A percentile compares a stretch with the other conserved stretches of the same genome.
These are phyloP conservation scores for Drosophila takahashii DNA, from an alignment of 1,140 invertebrate species.

Conservation along the genomic window DNA sequence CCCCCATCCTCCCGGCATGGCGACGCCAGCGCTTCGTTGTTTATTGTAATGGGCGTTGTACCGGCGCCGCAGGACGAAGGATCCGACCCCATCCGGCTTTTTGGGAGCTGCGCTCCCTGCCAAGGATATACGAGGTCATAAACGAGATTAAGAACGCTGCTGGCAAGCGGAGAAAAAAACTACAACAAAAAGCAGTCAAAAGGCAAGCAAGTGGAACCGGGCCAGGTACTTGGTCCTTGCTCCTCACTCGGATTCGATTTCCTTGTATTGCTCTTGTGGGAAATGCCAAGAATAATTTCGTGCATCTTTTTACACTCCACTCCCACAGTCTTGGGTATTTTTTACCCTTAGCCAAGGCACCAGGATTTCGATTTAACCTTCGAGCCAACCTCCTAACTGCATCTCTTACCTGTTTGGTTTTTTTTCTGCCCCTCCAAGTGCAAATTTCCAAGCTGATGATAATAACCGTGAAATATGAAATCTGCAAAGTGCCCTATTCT, in stretches of 20 bases:
- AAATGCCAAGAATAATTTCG: slow-evolving; percentile 67
- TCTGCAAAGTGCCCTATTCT: slow-evolving; percentile 26
- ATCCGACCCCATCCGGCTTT: slow-evolving; percentile 37
- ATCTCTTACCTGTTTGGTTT: slow-evolving; percentile 59
- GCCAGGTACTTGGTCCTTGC: slow-evolving; percentile 39
- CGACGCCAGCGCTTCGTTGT: slow-evolving; percentile 67
- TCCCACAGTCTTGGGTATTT: slow-evolving; percentile 20
- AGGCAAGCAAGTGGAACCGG: slow-evolving; percentile 47
- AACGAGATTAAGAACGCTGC: slow-evolving; percentile 78
- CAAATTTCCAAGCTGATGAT: slow-evolving; percentile 44
- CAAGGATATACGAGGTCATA: slow-evolving; percentile 72
- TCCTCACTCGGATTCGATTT: slow-evolving; percentile 72
- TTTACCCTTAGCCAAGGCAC: slow-evolving; percentile 17
- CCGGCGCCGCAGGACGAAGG: slow-evolving; percentile 64
- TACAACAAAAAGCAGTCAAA: slow-evolving; percentile 41
- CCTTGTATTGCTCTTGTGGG: slow-evolving; percentile 72
- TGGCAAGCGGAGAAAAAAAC: slow-evolving; percentile 44
- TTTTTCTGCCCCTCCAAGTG: slow-evolving; percentile 45
- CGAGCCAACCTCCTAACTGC: slow-evolving; percentile 12
- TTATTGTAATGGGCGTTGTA: slow-evolving; percentile 75
- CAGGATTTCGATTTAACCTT: slow-evolving; percentile 27
- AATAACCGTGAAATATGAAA: slow-evolving; percentile 73
- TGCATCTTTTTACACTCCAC: slow-evolving; percentile 52
- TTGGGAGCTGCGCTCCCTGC: slow-evolving; percentile 30
- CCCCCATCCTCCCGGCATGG: slow-evolving; percentile 24